Conservation (phyloP, 1,140 invertebrate species). For the Bombus superbus region DNA sequence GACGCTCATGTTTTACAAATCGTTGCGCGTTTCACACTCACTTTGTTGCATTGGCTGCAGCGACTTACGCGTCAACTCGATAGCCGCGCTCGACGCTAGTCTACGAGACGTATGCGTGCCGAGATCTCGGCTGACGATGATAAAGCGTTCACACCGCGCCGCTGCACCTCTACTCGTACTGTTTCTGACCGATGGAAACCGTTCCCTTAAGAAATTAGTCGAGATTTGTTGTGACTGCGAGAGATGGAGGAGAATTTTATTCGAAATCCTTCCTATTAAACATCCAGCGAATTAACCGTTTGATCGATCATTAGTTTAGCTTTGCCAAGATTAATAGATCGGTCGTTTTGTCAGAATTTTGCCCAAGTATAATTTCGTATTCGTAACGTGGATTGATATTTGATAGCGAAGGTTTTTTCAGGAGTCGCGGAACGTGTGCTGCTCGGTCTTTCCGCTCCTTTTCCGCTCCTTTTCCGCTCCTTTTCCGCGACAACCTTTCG, state of each 20-base stretch:
- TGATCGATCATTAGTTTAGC: conserved; percentile 13
- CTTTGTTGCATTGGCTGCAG: conserved; percentile 30
- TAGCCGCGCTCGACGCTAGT: neutral
- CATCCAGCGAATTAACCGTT: conserved; percentile 1
- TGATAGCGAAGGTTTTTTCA: neutral
- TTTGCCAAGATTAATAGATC: conserved; percentile 1
- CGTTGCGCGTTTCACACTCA: conserved; percentile 32
- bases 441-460: neutral
- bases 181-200: conserved; percentile 26
- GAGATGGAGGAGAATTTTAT: neutral
- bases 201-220: conserved; percentile 6
- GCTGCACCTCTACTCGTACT: neutral
- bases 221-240: neutral
- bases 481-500: neutral
- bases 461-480: neutral
- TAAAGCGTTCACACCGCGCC: conserved; percentile 6
- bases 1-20: conserved; percentile 34
- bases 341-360: neutral
- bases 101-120: conserved; percentile 19
- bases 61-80: conserved; percentile 9
- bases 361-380: neutral
- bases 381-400: conserved; percentile 5
- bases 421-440: neutral
- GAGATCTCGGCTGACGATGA: conserved; percentile 26
- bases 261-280: conserved; percentile 4